Evolutionary conservation across 2,888 invertebrate genomes (phyloP).

Genomic region (Trachelus stipa): DNA sequence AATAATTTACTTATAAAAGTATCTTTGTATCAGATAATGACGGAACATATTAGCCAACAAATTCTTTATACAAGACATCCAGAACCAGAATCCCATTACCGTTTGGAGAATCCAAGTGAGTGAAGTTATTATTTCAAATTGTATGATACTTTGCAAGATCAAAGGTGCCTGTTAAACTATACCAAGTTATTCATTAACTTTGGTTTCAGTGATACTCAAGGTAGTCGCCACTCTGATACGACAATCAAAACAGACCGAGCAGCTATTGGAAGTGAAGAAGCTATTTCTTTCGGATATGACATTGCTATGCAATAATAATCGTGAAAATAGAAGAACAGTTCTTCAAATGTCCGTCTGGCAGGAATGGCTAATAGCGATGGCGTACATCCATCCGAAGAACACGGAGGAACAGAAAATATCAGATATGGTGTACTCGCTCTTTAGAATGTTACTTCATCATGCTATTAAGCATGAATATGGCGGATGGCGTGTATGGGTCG

Average conservation of each 20-base stretch:
- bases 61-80: conserved; percentile 93
- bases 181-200: background rate
- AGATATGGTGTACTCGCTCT: conserved; percentile 97
- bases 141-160: background rate
- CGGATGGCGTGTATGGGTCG: conserved; percentile 99
- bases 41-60: conserved; percentile 96
- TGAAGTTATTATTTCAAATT: conserved; percentile 31
- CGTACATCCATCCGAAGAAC: conserved; percentile 96
- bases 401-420: conserved; percentile 96
- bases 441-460: conserved; percentile 97
- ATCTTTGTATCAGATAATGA: conserved; percentile 78
- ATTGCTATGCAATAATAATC: conserved; percentile 94
- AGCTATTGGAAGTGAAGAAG: conserved; percentile 92
- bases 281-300: conserved; percentile 98
- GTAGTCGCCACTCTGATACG: conserved; percentile 97
- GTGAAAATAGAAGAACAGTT: conserved; percentile 96
- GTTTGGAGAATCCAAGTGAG: conserved; percentile 97
- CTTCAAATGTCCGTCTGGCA: conserved; percentile 99
- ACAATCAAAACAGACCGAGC: conserved; percentile 95
- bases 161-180: background rate
- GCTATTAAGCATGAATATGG: conserved; percentile 99
- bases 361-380: conserved; percentile 99
- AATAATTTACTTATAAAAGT: background rate
- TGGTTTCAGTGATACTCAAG: conserved; percentile 91
- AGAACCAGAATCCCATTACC: conserved; percentile 94